These are phyloP conservation scores for Caradrina kadenii DNA, from an alignment of 2,888 invertebrate genomes.

Conservation along the genomic window DNA sequence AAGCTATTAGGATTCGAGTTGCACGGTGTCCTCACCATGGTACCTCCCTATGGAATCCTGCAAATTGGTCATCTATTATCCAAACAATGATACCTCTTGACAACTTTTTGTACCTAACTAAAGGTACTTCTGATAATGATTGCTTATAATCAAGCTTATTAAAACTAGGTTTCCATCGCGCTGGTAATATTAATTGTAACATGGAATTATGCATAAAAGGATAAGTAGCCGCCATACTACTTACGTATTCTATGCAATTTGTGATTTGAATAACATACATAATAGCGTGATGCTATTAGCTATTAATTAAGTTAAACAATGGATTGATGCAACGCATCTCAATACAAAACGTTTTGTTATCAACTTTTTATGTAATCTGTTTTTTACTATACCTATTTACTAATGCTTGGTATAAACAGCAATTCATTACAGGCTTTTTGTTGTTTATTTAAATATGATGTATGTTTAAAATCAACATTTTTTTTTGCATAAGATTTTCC, in stretches of 20 bases:
- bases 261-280: slow-evolving; percentile 43
- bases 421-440: background rate
- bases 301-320: slow-evolving; percentile 59
- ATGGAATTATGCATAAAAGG: slow-evolving; percentile 26
- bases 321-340: slow-evolving; percentile 48
- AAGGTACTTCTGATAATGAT: slow-evolving; percentile 29
- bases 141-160: slow-evolving; percentile 16
- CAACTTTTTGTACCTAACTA: background rate
- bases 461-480: background rate
- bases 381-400: slow-evolving; percentile 12
- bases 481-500: background rate
- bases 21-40: too few relatives aligned
- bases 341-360: slow-evolving; percentile 50
- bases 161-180: slow-evolving; percentile 17
- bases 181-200: slow-evolving; percentile 47
- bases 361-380: slow-evolving; percentile 36
- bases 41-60: too few relatives aligned
- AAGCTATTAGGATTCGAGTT: too few relatives aligned
- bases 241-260: slow-evolving; percentile 33
- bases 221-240: slow-evolving; percentile 15
- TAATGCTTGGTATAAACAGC: background rate
- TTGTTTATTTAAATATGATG: background rate
- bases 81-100: slow-evolving; percentile 1
- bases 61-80: slow-evolving; percentile 3
- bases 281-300: slow-evolving; percentile 47